A percentile compares a stretch with the other conserved stretches of the same genome.
Conservation (phyloP, 1,140 invertebrate genomes). For the Stegodyphus mimosarum region DNA sequence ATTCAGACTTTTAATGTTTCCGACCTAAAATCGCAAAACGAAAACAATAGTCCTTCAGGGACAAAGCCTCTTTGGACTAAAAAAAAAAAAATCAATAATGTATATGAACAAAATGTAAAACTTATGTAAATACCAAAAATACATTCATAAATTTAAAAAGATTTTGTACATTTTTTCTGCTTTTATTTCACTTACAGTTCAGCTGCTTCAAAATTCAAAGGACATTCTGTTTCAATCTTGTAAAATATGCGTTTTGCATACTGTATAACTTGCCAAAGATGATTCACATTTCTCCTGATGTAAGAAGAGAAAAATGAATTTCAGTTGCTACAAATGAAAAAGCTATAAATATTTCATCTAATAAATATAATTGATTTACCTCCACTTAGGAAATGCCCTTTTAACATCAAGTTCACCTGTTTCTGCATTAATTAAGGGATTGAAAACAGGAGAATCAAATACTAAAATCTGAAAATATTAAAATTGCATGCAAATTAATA, state of each 20-base stretch:
- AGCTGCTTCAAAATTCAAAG: conserved; percentile 81
- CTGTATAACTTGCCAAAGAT: conserved; percentile 90
- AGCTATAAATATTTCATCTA: neutral
- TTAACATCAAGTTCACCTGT: conserved; percentile 80
- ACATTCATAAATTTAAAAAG: no score
- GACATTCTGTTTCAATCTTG: conserved; percentile 77
- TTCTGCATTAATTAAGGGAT: conserved; percentile 84
- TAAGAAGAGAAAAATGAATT: conserved; percentile 27
- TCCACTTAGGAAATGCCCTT: conserved; percentile 86
- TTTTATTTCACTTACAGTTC: conserved; percentile 75
- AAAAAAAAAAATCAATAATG: no score
- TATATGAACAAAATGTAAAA: no score
- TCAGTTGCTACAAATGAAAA: no score
- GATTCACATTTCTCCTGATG: conserved; percentile 76
- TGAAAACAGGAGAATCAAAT: conserved; percentile 87
- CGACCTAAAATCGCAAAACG: no score
- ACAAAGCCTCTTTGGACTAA: no score
- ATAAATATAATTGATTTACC: conserved; percentile 65
- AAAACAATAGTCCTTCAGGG: no score
- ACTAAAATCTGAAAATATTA: conserved; percentile 78
- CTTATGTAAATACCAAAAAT: no score
- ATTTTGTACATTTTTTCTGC: no score
- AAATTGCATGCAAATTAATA: no score
- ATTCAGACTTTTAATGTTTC: no score
- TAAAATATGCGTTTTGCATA: conserved; percentile 85